Base-by-base conservation (phyloP, 2,888 invertebrate genomes). In the Drosophila mimetica region DNA sequence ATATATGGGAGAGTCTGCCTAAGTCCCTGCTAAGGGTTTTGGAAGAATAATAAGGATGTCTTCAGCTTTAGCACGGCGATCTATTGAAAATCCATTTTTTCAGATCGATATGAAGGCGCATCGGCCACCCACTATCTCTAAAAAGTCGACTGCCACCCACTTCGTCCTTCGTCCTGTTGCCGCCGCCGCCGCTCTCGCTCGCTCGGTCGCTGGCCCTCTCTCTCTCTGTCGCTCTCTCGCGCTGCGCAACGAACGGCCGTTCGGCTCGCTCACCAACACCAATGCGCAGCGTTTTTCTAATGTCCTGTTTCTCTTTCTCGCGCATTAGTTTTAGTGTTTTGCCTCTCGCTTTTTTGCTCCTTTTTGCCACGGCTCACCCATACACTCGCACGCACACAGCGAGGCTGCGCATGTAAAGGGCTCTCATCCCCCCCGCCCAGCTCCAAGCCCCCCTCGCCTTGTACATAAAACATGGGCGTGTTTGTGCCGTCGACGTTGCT, bases 311-410 rank as follows among this genome's bases (percentile, higher is more conserved):
- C 90, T 90, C 90, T 90, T 89, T 90, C 90, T 88, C 65, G 78
- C 90, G 84, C 90, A 86, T 90, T 90, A 89, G 90, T 83, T 89
- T 90, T 90, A 88, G 89, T 71, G 88, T 86, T 90, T 90, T 89
- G 83, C 88, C 75, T 90, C 89, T 90, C 90, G 76, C 81, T 90
- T 90, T 82, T 90, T 89, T 88, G 73, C 74, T 77, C 77, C 78
- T 85, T 89, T 87, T 87, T 89, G 83, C 61, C 55, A 67, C 73
- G 34, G 63, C 59, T 73, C 66, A 69, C 51, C 61, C 57, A 58
- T 16, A 63, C 63, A 46, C 2, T 11, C 4, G 30, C 47, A 61
- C 46, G n/a, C n/a, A 54, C 32, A 58, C 52, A 34, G 50, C 0
- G 52, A 65, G 36, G 83, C 70, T 86, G 86, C 82, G 82, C 82